Evolutionary conservation across 2,113 vertebrate genomes (phyloP).

Genomic region (Limnothrissa miodon): DNA sequence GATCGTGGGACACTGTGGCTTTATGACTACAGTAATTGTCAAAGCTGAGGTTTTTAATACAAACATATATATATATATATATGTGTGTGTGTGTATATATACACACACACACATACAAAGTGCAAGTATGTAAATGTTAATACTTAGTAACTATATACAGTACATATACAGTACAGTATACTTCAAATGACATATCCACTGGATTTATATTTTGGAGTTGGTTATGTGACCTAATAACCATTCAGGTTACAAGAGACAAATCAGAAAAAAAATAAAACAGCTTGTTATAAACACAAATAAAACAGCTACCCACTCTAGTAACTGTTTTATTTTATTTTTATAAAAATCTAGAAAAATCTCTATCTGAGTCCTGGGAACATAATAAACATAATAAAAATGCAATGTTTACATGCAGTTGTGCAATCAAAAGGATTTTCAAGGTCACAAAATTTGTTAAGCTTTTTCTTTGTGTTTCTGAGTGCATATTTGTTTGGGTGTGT

Average conservation of each 20-base stretch:
- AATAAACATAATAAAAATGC: conserved; percentile 9
- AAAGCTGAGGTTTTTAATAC: background rate
- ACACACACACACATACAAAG: background rate
- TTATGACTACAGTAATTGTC: background rate
- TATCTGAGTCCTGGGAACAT: background rate
- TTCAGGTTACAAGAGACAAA: background rate
- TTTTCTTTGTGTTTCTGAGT: background rate
- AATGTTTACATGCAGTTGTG: background rate
- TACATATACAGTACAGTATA: too few relatives aligned
- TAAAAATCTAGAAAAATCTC: background rate
- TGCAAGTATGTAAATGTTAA: background rate
- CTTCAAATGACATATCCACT: too few relatives aligned
- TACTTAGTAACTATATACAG: too few relatives aligned
- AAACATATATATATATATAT: too few relatives aligned
- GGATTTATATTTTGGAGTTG: too few relatives aligned
- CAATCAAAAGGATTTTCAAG: conserved; percentile 16
- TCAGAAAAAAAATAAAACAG: background rate
- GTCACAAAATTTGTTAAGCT: background rate
- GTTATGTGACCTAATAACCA: background rate
- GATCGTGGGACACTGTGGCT: background rate
- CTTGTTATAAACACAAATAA: background rate
- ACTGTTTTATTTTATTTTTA: too few relatives aligned
- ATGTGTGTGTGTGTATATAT: too few relatives aligned
- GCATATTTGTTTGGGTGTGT: background rate
- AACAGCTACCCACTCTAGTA: background rate